Evolutionary conservation across 2,888 invertebrate species (phyloP), one percentile per base, ranked within the genome.

Genomic region (Congeria kusceri): DNA sequence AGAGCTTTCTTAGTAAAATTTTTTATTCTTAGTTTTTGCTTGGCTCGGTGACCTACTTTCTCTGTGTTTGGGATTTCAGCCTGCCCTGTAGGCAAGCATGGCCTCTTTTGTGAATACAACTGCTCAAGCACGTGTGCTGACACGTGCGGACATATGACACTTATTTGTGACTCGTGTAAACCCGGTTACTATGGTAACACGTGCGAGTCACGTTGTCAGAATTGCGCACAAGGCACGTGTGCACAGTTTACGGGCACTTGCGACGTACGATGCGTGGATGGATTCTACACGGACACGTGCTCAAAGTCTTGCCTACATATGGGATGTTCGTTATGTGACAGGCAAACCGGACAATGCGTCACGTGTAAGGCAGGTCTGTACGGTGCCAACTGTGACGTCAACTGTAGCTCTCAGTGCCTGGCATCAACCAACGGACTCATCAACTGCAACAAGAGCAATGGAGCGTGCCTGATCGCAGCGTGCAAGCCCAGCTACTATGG

Each of bases 41-140:
- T 39, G 1, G 5, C 39, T 13, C 15, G 11, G 39, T 39, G 3
- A 39, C 53, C 1, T 53, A 1, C 9, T 23, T 1, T 29, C 27
- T 20, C 15, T 29, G 3, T 25, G n/a, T 61, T 29, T 20, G 39
- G 39, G 47, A 28, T 82, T 82, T 47, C 77, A 83, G 83, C 64
- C 13, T 83, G 83, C 63, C 64, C 66, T 1, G 44, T 46, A 4
- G 70, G 73, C 3, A 20, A n/a, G 7, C 57, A 61, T 27, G 83
- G 83, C 1, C 27, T 64, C 0, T 73, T 66, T 57, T 83, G 83
- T 44, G 47, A 70, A 9, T 27, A 74, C 20, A 47, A 44, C 15
- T 83, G 83, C 29, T 76, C 83, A 13, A n/a, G 59, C n/a, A 68
- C n/a, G n/a, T n/a, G n/a, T n/a, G n/a, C 75, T 11, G 64, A 61